Evolutionary conservation across 1,140 invertebrate species (phyloP), one percentile per base, ranked within the genome.

Genomic region (Ceratina australensis): DNA sequence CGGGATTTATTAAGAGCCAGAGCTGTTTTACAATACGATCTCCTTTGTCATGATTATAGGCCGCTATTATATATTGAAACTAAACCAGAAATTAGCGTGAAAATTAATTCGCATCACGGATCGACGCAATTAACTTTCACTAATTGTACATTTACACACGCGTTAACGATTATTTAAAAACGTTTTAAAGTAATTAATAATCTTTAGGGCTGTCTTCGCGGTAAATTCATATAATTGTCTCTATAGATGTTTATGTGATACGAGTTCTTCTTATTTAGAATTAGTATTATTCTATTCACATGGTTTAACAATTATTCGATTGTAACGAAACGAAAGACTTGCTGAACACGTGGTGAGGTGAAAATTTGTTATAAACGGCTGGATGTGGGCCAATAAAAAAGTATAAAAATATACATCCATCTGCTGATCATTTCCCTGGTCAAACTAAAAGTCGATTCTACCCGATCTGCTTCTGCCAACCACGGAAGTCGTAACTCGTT

Each of bases 371-470:
- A 89, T 90, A 90, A 42, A 87, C 79, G 88, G 87, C 88, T 89
- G 83, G 82, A 88, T 89, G 85, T 84, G 80, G 86, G 87, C 87
- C 87, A 90, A 90, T 90, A 88, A 82, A 84, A 88, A 87, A 90
- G 87, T 81, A 59, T 69, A 81, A 78, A 85, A 85, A 54, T 1
- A n/a, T 50, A 72, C 20, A 22, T 4, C 16, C 7, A 8, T 1
- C 56, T 59, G 28, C 22, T 83, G n/a, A 73, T 33, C 52, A n/a
- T 68, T 80, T 52, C 33, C 54, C 18, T 28, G 15, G n/a, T 13
- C 8, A 49, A 52, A 50, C 33, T 10, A 7, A 42, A 42, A 42
- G 2, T 42, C 33, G 33, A 42, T 42, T 42, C 33, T 42, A 10
- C 33, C 33, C 5, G 28, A 56, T n/a, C 5, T 12, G 33, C 22